phyloP scores from a whole-genome alignment of 2,113 vertebrate species.

The Beaufortia kweichowensis region DNA sequence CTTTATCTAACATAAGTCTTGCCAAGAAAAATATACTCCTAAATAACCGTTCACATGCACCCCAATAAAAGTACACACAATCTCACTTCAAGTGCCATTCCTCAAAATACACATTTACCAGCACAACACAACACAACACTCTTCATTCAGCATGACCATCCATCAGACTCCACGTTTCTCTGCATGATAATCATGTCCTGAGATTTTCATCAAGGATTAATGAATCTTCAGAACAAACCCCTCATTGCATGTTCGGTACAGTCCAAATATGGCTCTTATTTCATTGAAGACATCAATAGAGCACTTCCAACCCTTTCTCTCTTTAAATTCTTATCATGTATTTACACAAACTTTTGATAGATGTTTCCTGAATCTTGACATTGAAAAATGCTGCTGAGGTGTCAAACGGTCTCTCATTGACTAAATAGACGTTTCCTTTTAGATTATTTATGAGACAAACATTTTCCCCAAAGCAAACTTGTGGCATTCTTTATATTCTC shows the following conservation, averaged over 20 bases:
- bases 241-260: constrained; percentile 12
- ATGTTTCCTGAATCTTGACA: background rate
- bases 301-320: background rate
- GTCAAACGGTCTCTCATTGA: background rate
- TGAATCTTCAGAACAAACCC: background rate
- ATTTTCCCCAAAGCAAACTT: too few relatives aligned
- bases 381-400: background rate
- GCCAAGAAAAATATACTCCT: background rate
- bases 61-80: too few relatives aligned
- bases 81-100: constrained; percentile 5
- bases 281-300: background rate
- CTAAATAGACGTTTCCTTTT: background rate
- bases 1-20: background rate
- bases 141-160: background rate
- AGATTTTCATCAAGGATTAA: background rate
- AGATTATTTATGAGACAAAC: background rate
- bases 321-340: background rate
- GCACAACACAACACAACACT: background rate
- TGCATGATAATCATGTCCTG: constrained; percentile 3
- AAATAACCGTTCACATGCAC: background rate
- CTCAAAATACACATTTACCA: constrained; percentile 4
- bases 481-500: background rate
- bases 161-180: background rate
- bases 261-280: background rate
- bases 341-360: background rate